Evolutionary conservation across 2,113 vertebrate genomes (phyloP), one percentile per base, ranked within the genome.

Genomic region (Addax nasomaculatus): DNA sequence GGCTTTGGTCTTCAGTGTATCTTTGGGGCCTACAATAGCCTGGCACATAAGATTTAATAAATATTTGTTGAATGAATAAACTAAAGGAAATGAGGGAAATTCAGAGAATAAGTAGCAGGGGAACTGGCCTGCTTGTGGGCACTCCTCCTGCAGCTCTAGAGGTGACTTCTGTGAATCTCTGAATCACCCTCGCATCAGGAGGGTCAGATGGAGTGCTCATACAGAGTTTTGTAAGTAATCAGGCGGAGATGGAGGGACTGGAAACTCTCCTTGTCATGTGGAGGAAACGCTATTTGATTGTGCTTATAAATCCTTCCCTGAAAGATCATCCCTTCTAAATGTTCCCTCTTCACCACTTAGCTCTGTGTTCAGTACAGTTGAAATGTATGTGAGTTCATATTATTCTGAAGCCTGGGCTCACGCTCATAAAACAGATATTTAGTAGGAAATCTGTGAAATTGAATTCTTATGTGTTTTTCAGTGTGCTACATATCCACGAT

Each of bases 331-430:
- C 49, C 92, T 92, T 84, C 21, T 39, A 15, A 76, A 33, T 76
- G 39, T 2, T 16, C 17, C 13, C 49, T n/a, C 30, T 70, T 84
- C 11, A 29, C 49, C 25, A 7, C 17, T 51, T 23, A 45, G 33
- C 43, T n/a, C 33, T 0, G 0, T 15, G 13, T 55, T 12, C 78
- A 45, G 91, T 25, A 87, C 17, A 60, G 57, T 89, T 39, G 27
- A 70, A 86, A 96, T 87, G 55, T 91, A 93, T 36, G 39, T 79
- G 58, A 90, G 80, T 83, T 96, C 43, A 23, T 87, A 58, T 83
- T 62, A 86, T 95, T 96, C 84, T 93, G 90, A 89, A 96, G 92
- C 73, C 79, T 36, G 62, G 58, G 62, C 80, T 97, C 39, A 67
- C 27, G 33, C 84, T 92, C 12, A 3, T 88, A 85, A 90, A 96